Base-by-base conservation (phyloP, 1,140 invertebrate species). In the Nasonia giraulti region DNA sequence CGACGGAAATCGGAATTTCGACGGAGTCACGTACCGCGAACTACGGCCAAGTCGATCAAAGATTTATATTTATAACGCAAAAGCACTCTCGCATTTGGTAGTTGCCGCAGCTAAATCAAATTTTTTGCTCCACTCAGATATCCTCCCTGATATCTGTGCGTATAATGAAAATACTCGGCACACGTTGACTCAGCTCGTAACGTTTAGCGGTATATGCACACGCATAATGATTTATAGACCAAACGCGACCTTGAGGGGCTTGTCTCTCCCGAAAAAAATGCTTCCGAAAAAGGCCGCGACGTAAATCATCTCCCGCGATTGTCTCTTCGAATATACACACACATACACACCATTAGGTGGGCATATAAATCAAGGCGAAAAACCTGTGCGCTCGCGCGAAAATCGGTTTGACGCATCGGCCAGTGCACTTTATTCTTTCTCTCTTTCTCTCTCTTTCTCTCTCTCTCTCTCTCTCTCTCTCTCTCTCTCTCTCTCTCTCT, bases 361-460 rank as follows among this genome's bases (percentile, higher is more conserved):
- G 20, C 17, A 62, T n/a, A 62, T 62, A 62, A 62, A 62, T 62
- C 20, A 62, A 85, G 82, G 83, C 68, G 40, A 81, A 79, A 84
- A 82, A 80, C 40, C 55, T 33, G 80, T 40, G 73, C 10, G 73
- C 10, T 1, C 12, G 31, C 75, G 62, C 47, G 66, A 71, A 83
- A 83, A 85, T 80, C 73, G 31, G 75, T 83, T 84, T 88, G 87
- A 86, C 85, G 86, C 86, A 88, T 84, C 74, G 81, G 62, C 76
- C 73, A 8, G 44, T 71, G 75, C 78, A 44, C 17, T 47, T 12
- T 55, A 68, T 7, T 44, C 20, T 47, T 37, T 17, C 2, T 66
- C 12, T 69, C 33, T 55, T 37, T 17, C 69, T 78, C n/a, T 44
- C 17, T 80, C 7, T 71, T 74, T 69, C 33, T 55, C 50, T 17